Base-by-base conservation (phyloP, 2,888 invertebrate genomes). In the Palloptera scutellata region DNA sequence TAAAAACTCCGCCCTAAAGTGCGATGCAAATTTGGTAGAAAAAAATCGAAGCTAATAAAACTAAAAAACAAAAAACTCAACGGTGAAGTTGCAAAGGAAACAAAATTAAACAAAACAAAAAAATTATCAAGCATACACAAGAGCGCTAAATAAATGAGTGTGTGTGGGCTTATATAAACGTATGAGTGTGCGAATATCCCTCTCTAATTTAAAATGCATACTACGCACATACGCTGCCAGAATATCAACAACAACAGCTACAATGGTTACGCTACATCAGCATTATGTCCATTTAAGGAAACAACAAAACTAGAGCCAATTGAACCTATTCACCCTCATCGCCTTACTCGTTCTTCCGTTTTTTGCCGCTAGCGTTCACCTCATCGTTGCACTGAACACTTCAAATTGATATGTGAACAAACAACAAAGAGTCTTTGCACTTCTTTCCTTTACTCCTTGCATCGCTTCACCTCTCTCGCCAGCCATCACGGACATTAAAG, bases 1-100 rank as follows among this genome's bases (percentile, higher is more conserved):
- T 79, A 83, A 83, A 83, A 83, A 83, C 83, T 80, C 83, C 83
- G 84, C 83, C 83, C 84, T 79, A 79, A 82, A 83, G 40, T 64
- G 42, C 45, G 17, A 5, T 15, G 52, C 6, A 40, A 51, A 45
- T 19, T 43, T 11, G 20, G 11, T 2, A 13, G 9, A n/a, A 58
- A 54, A 54, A 64, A 68, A 70, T 55, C 57, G 15, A 59, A 66
- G 9, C 68, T 68, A 70, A 70, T 67, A 67, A 70, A 72, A 70
- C 70, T 68, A 72, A 70, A 72, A 70, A 72, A 58, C 41, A 52
- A 52, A 59, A 70, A 69, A 70, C 52, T 51, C 41, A 55, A 55
- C 61, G 61, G 54, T 68, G 11, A 12, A 59, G 42, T n/a, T 13
- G 11, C 41, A 20, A 12, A 64, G 42, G 15, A 59, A 52, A 48